phyloP scores from a whole-genome alignment of 2,797 vertebrate genomes.

The Gadopsis bispinosus region DNA sequence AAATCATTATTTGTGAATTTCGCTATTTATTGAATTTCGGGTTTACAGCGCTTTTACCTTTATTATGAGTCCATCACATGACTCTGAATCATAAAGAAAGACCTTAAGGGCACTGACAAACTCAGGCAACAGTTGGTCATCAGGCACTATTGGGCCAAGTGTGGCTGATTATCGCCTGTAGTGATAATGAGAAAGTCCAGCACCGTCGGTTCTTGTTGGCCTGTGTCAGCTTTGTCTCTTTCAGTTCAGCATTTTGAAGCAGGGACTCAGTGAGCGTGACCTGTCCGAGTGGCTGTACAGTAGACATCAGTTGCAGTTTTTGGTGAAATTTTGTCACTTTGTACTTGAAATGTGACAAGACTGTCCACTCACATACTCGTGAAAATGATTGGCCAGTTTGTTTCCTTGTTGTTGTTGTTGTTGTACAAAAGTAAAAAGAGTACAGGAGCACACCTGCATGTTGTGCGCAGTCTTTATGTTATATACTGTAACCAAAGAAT shows the following conservation, averaged over 20 bases:
- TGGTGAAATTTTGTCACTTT: neutral
- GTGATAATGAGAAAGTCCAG: constrained; percentile 2
- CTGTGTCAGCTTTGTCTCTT: neutral
- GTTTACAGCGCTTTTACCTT: neutral
- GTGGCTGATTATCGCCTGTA: constrained; percentile 8
- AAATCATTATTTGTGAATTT: constrained; percentile 20
- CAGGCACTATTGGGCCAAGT: neutral
- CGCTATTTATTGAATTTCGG: no score
- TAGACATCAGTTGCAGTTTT: neutral
- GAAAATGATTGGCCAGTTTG: neutral
- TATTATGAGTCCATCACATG: neutral
- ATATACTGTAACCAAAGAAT: neutral
- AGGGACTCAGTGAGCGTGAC: neutral
- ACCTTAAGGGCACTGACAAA: neutral
- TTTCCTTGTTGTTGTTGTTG: no score
- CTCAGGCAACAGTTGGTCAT: constrained; percentile 17
- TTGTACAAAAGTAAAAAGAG: neutral
- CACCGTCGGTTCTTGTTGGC: neutral
- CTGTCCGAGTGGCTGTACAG: neutral
- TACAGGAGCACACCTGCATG: neutral
- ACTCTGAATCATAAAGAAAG: neutral
- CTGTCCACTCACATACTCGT: neutral
- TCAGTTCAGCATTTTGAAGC: neutral
- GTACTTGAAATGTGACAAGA: neutral
- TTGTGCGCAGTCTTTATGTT: neutral